Evolutionary conservation across 2,113 vertebrate species (phyloP), one percentile per base, ranked within the genome.

Genomic region (Zosterops lateralis): DNA sequence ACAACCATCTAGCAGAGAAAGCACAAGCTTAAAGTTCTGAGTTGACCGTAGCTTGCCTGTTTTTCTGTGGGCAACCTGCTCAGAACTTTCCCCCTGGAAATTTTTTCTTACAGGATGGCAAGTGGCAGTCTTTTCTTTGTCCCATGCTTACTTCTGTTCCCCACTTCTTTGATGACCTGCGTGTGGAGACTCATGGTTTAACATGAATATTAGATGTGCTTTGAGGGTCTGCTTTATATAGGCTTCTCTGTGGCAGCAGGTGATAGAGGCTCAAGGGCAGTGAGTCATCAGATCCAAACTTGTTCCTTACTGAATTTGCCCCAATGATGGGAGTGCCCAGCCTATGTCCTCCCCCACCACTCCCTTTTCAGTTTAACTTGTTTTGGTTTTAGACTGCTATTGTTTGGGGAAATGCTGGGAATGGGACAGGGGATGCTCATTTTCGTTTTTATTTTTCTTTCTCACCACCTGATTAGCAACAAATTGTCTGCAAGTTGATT

Each of bases 271-370:
- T 48, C 8, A 26, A 79, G 47, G 32, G 32, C 2, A 3, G 14
- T 10, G n/a, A 18, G 16, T 51, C 32, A 8, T 65, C 57, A 66
- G 32, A 75, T 64, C 36, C 6, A 16, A 61, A 48, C 29, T 67
- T 34, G 19, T 31, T 92, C 9, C 2, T 32, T 76, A 40, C 53
- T 62, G 87, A 65, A 45, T 90, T 75, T 74, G 20, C 56, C 31
- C 34, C 34, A 45, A 2, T 48, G 71, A 9, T 17, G 25, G 28
- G 29, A 54, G 32, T 48, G 29, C 36, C 50, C 40, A n/a, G 66
- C 45, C 32, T 60, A 24, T 71, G 31, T 32, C 14, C 14, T 5
- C 5, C 1, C 3, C 26, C 10, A 2, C 7, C 7, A 0, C 4
- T 9, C 10, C 1, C 13, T 76, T 85, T 60, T 71, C 31, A 51